phyloP scores from a whole-genome alignment of 1,140 invertebrate genomes.

The Drosophila cardini region DNA sequence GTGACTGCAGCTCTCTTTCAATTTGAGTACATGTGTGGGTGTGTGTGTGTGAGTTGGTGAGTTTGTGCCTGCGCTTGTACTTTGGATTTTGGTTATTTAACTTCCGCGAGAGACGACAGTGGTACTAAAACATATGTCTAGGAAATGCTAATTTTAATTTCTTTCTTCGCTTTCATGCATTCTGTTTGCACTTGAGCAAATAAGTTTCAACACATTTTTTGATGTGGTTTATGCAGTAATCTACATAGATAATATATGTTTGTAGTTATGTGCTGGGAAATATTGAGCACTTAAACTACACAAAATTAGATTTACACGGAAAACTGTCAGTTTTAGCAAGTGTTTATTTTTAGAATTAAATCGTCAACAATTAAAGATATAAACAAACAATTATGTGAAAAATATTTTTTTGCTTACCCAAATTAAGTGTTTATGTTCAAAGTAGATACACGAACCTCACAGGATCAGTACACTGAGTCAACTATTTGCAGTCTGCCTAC shows the following conservation, averaged over 20 bases:
- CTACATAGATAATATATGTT: not conserved
- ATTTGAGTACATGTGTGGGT: not conserved
- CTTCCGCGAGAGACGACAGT: conserved; percentile 23
- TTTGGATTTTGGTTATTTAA: conserved; percentile 26
- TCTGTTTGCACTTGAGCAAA: conserved; percentile 19
- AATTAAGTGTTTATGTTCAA: not conserved
- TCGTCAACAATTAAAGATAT: not conserved
- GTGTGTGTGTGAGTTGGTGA: too few relatives aligned
- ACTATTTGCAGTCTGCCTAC: conserved; percentile 29
- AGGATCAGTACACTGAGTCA: conserved; percentile 40
- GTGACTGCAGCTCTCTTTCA: conserved; percentile 8
- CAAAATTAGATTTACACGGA: not conserved
- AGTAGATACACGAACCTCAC: conserved; percentile 22
- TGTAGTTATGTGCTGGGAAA: not conserved
- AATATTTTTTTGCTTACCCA: conserved; percentile 9
- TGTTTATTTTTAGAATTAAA: not conserved
- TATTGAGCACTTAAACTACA: not conserved
- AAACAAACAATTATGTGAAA: not conserved
- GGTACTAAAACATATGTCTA: conserved; percentile 17
- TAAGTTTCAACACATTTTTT: conserved; percentile 1
- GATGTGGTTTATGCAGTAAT: not conserved
- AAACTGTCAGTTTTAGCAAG: not conserved
- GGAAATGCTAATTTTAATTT: conserved; percentile 23
- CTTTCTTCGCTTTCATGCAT: not conserved
- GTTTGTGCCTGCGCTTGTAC: conserved; percentile 5